Percentiles rank a stretch among this genome's conserved stretches.
Conservation (phyloP, 2,888 invertebrate species). For the Eupelmus urozonus region DNA sequence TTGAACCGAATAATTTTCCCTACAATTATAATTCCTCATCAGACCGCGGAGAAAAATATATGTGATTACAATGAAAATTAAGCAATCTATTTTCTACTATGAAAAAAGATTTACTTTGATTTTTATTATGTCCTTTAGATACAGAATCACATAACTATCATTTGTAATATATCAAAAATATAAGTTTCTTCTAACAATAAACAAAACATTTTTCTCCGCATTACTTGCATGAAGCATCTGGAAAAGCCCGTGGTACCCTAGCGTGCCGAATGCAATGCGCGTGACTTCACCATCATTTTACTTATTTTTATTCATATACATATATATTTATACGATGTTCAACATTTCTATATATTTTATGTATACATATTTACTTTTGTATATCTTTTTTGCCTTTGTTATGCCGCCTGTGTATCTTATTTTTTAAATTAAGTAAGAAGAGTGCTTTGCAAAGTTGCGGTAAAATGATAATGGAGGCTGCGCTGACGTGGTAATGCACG, state of each 20-base stretch:
- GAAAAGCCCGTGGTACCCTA: not conserved
- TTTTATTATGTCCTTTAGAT: not conserved
- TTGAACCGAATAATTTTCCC: slow-evolving; percentile 52
- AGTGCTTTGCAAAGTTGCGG: slow-evolving; percentile 49
- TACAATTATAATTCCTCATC: slow-evolving; percentile 21
- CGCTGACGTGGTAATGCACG: slow-evolving; percentile 18
- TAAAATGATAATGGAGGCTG: not conserved
- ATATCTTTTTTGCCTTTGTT: slow-evolving; percentile 33
- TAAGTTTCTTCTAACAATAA: too few relatives aligned
- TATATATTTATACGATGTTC: too few relatives aligned
- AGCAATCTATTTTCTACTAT: too few relatives aligned
- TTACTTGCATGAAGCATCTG: slow-evolving; percentile 39
- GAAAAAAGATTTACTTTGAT: too few relatives aligned
- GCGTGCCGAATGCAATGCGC: not conserved
- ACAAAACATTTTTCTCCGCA: slow-evolving; percentile 44
- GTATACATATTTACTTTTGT: slow-evolving; percentile 1
- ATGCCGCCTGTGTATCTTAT: not conserved
- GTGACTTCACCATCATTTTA: slow-evolving; percentile 15
- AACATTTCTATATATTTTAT: slow-evolving; percentile 2
- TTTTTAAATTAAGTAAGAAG: slow-evolving; percentile 15
- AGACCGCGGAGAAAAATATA: slow-evolving; percentile 44
- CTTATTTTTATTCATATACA: too few relatives aligned
- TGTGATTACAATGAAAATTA: too few relatives aligned
- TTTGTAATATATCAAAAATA: too few relatives aligned
- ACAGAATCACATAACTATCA: too few relatives aligned